Base-by-base conservation (phyloP, 2,888 invertebrate species). In the Deilephila porcellus region DNA sequence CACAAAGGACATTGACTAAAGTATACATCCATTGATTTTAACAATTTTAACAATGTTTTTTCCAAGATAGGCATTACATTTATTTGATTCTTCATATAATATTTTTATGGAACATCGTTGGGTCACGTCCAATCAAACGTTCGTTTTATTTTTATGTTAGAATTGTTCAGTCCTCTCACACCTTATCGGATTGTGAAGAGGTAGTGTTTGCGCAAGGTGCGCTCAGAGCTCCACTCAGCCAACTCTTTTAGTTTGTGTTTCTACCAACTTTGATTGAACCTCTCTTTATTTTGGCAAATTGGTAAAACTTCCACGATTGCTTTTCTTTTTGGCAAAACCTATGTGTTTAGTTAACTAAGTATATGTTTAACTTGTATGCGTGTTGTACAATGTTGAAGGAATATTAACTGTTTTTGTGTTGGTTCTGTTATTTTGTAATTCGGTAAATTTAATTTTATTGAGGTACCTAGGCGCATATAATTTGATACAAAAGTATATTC, bases 231-330 rank as follows among this genome's bases (percentile, higher is more conserved):
- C 78, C 83, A 85, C 87, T 76, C 63, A 73, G 71, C 70, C 70
- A 76, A 79, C 78, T 77, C 82, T 81, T 80, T 81, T 79, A 79
- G 83, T 82, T 83, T 85, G 82, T 82, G 79, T 83, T 83, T 80
- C 81, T 78, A 75, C 73, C 76, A 83, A 85, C 81, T 85, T 85
- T 83, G 83, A 85, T 83, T 83, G 82, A 82, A 83, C 88, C 90
- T 89, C 90, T 90, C 92, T 92, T 92, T 93, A 93, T 92, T 93
- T 86, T 90, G 85, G 85, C 83, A 91, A 92, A 92, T 92, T 92
- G 91, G 88, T 84, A 85, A 88, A 93, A 93, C 86, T 93, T 93
- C 78, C 78, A 78, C 88, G 85, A 93, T 92, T 90, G 90, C 86
- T 92, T 92, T 93, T 90, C 89, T 91, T 90, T 85, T 85, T 80